Percentiles rank a stretch among this genome's conserved stretches.
Conservation (phyloP, 2,888 invertebrate genomes). For the Leptarthrus brevirostris region DNA sequence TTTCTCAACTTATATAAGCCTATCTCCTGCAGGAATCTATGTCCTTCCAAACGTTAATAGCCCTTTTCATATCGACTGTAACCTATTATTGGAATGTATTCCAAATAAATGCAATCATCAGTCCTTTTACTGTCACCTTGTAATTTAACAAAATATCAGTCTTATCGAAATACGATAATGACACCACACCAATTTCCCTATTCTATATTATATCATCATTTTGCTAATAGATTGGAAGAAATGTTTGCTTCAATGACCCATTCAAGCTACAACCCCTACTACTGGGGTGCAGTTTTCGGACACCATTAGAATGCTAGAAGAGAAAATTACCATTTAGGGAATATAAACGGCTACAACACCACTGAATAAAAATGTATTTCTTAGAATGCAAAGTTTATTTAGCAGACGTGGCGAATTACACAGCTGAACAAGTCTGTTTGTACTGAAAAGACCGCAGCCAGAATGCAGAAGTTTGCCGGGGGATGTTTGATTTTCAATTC, state of each 20-base stretch:
- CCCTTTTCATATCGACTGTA: too few relatives aligned
- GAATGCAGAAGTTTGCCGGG: not conserved
- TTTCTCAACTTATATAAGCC: too few relatives aligned
- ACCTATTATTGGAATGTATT: too few relatives aligned
- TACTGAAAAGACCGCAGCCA: not conserved
- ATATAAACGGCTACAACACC: slow-evolving; percentile 1
- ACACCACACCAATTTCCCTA: too few relatives aligned
- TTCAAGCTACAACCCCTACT: not conserved
- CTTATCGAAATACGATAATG: too few relatives aligned
- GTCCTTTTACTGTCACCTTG: too few relatives aligned
- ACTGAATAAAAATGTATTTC: slow-evolving; percentile 9
- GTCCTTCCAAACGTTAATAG: too few relatives aligned
- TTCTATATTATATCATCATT: too few relatives aligned
- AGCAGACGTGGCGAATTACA: not conserved
- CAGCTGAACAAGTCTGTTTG: not conserved
- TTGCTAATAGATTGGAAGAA: too few relatives aligned
- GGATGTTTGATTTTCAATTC: not conserved
- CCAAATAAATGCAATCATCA: too few relatives aligned
- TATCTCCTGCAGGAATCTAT: too few relatives aligned
- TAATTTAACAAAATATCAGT: too few relatives aligned
- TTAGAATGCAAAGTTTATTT: slow-evolving; percentile 27
- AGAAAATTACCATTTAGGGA: slow-evolving; percentile 33
- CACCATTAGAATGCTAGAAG: slow-evolving; percentile 18
- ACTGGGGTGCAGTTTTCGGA: not conserved
- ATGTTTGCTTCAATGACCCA: not conserved